Conservation (phyloP, 2,113 vertebrate species). For the Ranitomeya variabilis region DNA sequence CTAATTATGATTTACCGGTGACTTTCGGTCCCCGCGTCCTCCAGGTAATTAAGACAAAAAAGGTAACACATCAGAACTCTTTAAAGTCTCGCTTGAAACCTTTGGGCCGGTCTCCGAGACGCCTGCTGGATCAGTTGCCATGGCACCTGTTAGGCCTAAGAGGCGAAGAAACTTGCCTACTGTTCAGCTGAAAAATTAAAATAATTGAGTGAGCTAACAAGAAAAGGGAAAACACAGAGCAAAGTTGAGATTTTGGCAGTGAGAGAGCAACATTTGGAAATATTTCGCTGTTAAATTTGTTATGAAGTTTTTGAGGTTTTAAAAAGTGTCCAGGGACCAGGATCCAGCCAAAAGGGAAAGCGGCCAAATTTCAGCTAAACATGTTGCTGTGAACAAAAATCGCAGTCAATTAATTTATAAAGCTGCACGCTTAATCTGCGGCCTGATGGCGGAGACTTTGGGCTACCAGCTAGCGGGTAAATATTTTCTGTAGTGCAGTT, state of each 20-base stretch:
- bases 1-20: neutral
- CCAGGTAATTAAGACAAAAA: conserved; percentile 33
- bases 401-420: conserved; percentile 74
- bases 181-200: conserved; percentile 56
- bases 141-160: conserved; percentile 62
- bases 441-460: neutral
- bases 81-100: neutral
- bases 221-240: conserved; percentile 58
- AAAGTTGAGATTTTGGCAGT: conserved; percentile 67
- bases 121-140: conserved; percentile 60
- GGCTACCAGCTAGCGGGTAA: conserved; percentile 6
- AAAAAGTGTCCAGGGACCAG: conserved; percentile 69
- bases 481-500: neutral
- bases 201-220: conserved; percentile 63
- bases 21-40: neutral
- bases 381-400: conserved; percentile 70
- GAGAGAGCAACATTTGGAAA: conserved; percentile 67
- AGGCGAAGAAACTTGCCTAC: conserved; percentile 53
- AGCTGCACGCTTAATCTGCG: conserved; percentile 52
- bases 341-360: conserved; percentile 64
- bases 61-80: conserved; percentile 24
- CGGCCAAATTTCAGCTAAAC: conserved; percentile 69
- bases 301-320: conserved; percentile 72
- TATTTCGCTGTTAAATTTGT: conserved; percentile 65
- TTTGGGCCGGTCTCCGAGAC: neutral